Base-by-base conservation (phyloP, 2,888 invertebrate species). In the Ashinkailepas kermadecensis region DNA sequence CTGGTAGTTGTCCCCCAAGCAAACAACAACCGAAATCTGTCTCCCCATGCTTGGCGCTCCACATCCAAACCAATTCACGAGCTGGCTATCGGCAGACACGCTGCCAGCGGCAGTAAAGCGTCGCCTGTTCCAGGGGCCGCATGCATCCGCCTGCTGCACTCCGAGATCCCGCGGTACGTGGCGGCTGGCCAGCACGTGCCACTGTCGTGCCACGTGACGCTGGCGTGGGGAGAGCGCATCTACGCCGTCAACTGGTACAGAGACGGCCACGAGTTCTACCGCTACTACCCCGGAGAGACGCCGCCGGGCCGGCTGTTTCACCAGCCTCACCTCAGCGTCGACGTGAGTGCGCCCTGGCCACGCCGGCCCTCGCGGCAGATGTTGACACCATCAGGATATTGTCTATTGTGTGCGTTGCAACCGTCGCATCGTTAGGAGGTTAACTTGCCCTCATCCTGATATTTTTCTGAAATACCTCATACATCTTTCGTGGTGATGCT, bases 131-230 rank as follows among this genome's bases (percentile, higher is more conserved):
- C 80, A 74, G 67, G 82, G 78, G 23, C 78, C 81, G 21, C 81
- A 80, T 21, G 81, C 81, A 80, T 81, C 81, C 56, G 80, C 78
- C 58, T 82, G 81, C 74, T 83, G 83, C n/a, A 81, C 78, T 21
- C 83, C 81, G 82, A 83, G 82, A 59, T 82, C 80, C 12, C 83
- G 81, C 86, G 93, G 92, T 86, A 92, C 89, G 86, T 88, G 88
- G 86, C 89, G 87, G 21, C 58, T 23, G 79, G 79, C 23, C 79
- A 79, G 58, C 58, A n/a, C 25, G 79, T 59, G 58, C 57, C 58
- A 12, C 79, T 79, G 58, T 58, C 58, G 13, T 79, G 79, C 18
- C 79, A 23, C 58, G 57, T 79, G 58, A 12, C 13, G 57, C 79
- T 79, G 58, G 57, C 23, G 23, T 79, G 79, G 79, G 58, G 79